Base-by-base conservation (phyloP, 2,797 vertebrate species). In the Tiaroga cobitis region DNA sequence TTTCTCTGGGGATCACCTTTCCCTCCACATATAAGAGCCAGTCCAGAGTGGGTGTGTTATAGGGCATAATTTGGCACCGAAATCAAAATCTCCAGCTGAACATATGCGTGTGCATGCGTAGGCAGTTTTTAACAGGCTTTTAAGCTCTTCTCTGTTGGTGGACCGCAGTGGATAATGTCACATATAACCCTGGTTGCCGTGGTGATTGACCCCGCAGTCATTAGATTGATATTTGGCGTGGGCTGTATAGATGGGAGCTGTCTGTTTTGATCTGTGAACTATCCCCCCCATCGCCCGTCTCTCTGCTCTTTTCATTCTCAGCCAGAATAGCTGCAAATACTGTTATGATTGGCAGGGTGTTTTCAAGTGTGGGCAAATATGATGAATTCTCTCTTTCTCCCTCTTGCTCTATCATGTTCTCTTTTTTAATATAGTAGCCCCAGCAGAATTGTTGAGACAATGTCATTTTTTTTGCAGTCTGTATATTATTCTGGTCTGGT, bases 181-280 rank as follows among this genome's bases (percentile, higher is more conserved):
- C 81, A 86, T 70, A 34, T 90, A 82, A 87, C 68, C 86, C 86
- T 34, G 29, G 81, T 88, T 82, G 54, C 87, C 51, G 63, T 86
- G 86, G 87, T 82, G 81, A 88, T 75, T 87, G 87, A 89, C 88
- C 88, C 81, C 59, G 18, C 75, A 87, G 84, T 88, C 82, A 89
- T 89, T 87, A 89, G 87, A 89, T 85, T 89, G 88, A 90, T 90
- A 89, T 90, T 90, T 90, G 90, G 90, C 88, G 9, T 73, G 67
- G 80, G 81, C 41, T 88, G 69, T 86, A 85, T 89, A 83, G 83
- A 70, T 67, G 74, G 41, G 84, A 70, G 43, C 74, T 84, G 81
- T 75, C 75, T 86, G 73, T 84, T 77, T 75, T 65, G 61, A 75
- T 85, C 59, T 61, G 51, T 74, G 74, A 78, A 85, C 83, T 87